Base-by-base conservation (phyloP, 1,140 invertebrate species). In the Bactericera cockerelli region DNA sequence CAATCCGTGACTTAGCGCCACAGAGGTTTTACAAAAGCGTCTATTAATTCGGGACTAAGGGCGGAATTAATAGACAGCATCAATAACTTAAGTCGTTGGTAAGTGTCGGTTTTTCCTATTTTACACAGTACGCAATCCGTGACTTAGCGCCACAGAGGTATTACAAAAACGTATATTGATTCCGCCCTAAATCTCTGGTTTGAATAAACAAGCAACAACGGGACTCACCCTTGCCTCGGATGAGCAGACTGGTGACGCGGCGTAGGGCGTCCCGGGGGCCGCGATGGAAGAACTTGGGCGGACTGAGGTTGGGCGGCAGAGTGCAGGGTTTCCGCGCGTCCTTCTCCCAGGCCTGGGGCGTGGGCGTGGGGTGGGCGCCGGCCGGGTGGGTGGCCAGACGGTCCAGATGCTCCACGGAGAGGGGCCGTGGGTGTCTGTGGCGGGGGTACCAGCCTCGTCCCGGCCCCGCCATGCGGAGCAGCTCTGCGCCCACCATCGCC, bases 241-340 rank as follows among this genome's bases (percentile, higher is more conserved):
- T 89, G 70, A 89, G 78, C 72, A 89, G 81, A 76, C 86, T 88
- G 68, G 86, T 89, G 65, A 89, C 87, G 71, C 87, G 80, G 67
- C 87, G 77, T 60, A 89, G 75, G 42, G 87, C 86, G 72, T 88
- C 87, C 66, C 85, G 77, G 28, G 87, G 86, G 62, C 84, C 88
- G 74, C 86, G 85, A 67, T 87, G 83, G 75, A 88, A 85, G 75
- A 88, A 89, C 71, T 87, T 88, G 65, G 28, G 28, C 42, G 81
- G 81, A 59, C 86, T 87, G 64, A 89, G 75, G 74, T 88, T 88
- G 53, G 87, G 87, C 24, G 87, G 87, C 61, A 89, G 73, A 16
- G 87, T 89, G 28, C 87, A 72, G 1, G 86, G 86, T 68, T 89
- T 89, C 24, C 79, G 71, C 1, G 73, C 19, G 33, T 65, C 71